Evolutionary conservation across 2,113 vertebrate species (phyloP), one percentile per base, ranked within the genome.

Genomic region (Boulengeromyrus knoepffleri): DNA sequence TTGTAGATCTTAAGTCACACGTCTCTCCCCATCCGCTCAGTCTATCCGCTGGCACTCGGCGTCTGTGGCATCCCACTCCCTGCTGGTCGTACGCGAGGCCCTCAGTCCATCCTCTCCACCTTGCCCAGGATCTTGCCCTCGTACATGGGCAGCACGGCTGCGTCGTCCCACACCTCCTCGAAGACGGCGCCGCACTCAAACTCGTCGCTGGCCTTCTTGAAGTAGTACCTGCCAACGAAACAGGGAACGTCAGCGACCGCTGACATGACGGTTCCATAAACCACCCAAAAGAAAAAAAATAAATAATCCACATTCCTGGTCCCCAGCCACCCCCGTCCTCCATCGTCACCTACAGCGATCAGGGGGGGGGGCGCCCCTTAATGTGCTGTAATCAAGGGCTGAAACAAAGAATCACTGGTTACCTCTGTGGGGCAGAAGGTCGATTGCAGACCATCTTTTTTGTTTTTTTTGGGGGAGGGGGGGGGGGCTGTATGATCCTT

Each of bases 111-210:
- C 92, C 97, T 93, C 93, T 99, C 98, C 91, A 99, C 98, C 90
- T 99, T 99, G 80, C 98, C 98, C 88, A 99, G 96, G 84, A 99
- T 96, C 92, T 98, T 96, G 90, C 97, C 97, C 90, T 99, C 97
- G 8, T 98, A 99, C 97, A 97, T 97, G 50, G 98, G 98, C 93
- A 99, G 94, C 93, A 97, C 93, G 0, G 95, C 92, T 89, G 96
- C 95, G 0, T 99, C 98, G 12, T 97, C 97, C 97, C 96, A 97
- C 90, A 99, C 94, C 95, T 99, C 98, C 94, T 99, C 97, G 0
- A 99, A 99, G 74, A 99, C 98, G 0, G 98, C 98, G 0, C 98
- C 98, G 0, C 98, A 99, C 93, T 98, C 98, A 66, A 99, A 99
- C 94, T 99, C 98, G 0, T 97, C 96, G 0, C 98, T 99, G 0